phyloP scores from a whole-genome alignment of 2,797 vertebrate species.

The Tragopan temminckii region DNA sequence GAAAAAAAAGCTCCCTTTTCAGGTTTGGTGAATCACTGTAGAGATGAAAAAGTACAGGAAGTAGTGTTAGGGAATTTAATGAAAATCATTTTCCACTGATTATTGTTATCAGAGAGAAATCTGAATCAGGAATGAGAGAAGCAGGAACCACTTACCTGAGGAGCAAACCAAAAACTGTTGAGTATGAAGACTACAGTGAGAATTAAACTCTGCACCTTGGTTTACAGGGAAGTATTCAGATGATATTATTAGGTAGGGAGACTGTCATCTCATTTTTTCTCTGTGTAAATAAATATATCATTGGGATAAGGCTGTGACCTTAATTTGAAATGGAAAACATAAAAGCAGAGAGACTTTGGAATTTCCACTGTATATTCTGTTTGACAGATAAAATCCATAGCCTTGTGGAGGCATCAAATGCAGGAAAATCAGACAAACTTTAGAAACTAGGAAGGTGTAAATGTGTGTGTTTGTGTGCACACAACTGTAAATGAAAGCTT shows the following conservation, averaged over 20 bases:
- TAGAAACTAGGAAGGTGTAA: not conserved
- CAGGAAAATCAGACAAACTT: not conserved
- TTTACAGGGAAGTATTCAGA: not conserved
- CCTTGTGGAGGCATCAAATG: not conserved
- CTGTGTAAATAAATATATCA: not conserved
- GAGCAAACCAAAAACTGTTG: not conserved
- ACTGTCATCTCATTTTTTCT: not conserved
- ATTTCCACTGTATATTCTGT: not conserved
- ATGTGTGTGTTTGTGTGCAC: accelerated
- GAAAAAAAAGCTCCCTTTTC: not conserved
- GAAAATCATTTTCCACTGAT: not conserved
- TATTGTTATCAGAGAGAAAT: not conserved
- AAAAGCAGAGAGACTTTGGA: not conserved
- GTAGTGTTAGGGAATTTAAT: not conserved
- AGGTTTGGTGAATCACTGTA: not conserved
- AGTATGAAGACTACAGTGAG: not conserved
- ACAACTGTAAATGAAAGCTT: not conserved
- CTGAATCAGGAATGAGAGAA: not conserved
- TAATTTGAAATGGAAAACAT: not conserved
- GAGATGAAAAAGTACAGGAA: not conserved
- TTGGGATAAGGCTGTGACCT: not conserved
- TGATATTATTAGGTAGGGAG: not conserved
- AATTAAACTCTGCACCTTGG: not conserved
- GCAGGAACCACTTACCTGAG: not conserved
- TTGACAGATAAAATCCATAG: not conserved